These are phyloP conservation scores for Progne subis DNA, from an alignment of 2,113 vertebrate species.

Conservation along the genomic window DNA sequence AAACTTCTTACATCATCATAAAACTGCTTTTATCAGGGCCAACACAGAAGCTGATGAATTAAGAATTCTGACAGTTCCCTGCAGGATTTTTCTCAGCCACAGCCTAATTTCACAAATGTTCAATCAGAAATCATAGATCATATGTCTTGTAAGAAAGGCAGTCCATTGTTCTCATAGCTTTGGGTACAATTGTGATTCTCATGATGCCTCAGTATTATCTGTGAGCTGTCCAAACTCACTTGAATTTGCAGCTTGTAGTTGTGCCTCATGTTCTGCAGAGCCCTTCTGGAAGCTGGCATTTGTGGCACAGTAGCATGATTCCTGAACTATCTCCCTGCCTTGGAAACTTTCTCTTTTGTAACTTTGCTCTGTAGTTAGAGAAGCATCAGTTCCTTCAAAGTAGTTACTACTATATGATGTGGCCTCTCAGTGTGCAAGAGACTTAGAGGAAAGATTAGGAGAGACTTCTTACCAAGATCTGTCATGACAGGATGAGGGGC, in stretches of 20 bases:
- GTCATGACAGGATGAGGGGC: background rate
- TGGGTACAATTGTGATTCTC: accelerated
- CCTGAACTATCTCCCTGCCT: background rate
- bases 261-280: background rate
- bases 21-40: background rate
- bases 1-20: background rate
- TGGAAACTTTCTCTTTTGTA: background rate
- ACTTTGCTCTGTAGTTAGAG: background rate
- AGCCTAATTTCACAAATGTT: background rate
- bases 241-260: background rate
- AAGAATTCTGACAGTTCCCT: background rate
- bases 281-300: background rate
- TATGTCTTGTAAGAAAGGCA: background rate
- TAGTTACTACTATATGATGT: background rate
- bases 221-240: background rate
- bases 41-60: background rate
- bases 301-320: background rate
- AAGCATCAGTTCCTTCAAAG: background rate
- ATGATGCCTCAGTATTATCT: background rate
- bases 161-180: background rate
- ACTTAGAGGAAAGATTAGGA: background rate
- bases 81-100: background rate
- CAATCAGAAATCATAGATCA: background rate
- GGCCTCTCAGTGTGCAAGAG: background rate
- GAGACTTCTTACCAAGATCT: background rate